These are phyloP conservation scores for Corticium candelabrum DNA, from an alignment of 37 sponge, comb jelly and placozoan genomes.

Conservation along the genomic window DNA sequence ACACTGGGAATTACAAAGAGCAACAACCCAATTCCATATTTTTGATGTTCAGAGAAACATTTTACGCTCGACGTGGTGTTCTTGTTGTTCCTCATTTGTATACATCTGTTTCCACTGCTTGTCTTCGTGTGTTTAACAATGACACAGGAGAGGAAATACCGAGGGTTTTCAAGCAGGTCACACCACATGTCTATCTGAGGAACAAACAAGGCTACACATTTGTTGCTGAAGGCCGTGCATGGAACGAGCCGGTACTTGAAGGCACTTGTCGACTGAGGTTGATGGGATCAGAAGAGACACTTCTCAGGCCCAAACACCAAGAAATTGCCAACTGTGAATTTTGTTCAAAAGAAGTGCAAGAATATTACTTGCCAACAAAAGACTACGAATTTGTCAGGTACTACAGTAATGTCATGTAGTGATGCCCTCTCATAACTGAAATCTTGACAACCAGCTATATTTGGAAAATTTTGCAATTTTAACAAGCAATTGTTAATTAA, in stretches of 20 bases:
- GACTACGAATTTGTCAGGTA: slow-evolving; percentile 69
- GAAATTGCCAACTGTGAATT: slow-evolving; percentile 11
- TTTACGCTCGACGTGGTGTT: not conserved
- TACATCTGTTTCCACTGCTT: slow-evolving; percentile 19
- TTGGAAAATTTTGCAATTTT: too few relatives aligned
- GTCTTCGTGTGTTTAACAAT: slow-evolving; percentile 73
- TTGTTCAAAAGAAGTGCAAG: slow-evolving; percentile 39
- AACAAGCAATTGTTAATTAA: too few relatives aligned
- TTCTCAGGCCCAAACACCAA: not conserved
- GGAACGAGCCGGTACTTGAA: not conserved
- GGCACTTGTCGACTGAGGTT: not conserved
- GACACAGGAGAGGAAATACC: slow-evolving; percentile 75
- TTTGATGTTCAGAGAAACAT: slow-evolving; percentile 34
- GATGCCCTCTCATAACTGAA: too few relatives aligned
- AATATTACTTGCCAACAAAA: slow-evolving; percentile 81
- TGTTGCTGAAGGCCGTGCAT: not conserved
- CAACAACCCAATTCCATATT: slow-evolving; percentile 55
- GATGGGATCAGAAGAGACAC: not conserved
- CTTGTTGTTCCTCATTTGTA: slow-evolving; percentile 16
- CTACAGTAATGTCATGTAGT: not conserved
- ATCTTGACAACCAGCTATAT: too few relatives aligned
- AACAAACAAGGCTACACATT: slow-evolving; percentile 26
- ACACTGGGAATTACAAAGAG: slow-evolving; percentile 26
- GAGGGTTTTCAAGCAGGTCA: slow-evolving; percentile 31
- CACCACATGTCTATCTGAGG: slow-evolving; percentile 43